A percentile compares a stretch with the other conserved stretches of the same genome.
phyloP scores from a whole-genome alignment of 2,888 invertebrate species.

The Mycogona germanica region DNA sequence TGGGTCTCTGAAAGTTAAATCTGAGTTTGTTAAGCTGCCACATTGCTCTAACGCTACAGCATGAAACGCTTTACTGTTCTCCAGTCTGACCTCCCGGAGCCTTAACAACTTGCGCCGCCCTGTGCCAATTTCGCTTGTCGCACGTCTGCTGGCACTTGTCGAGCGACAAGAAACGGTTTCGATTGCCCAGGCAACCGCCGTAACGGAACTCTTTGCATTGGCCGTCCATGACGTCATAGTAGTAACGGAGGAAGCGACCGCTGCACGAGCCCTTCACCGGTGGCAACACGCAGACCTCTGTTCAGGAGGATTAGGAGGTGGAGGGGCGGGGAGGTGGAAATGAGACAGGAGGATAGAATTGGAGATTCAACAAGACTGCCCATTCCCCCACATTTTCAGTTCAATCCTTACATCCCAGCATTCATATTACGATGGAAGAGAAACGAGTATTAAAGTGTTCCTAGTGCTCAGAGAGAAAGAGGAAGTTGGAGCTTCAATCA shows the following conservation, averaged over 20 bases:
- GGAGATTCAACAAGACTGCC: no score
- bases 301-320: neutral
- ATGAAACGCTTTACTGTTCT: no score
- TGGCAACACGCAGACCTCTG: slow-evolving; percentile 55
- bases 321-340: slow-evolving; percentile 1
- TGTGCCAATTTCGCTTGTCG: slow-evolving; percentile 20
- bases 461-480: no score
- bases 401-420: no score
- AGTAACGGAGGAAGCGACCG: slow-evolving; percentile 63
- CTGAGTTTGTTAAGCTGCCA: no score
- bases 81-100: neutral
- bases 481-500: no score
- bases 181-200: slow-evolving; percentile 89
- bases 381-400: no score
- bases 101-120: neutral
- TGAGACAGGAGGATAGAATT: no score
- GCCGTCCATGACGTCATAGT: slow-evolving; percentile 61
- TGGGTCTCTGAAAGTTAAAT: no score
- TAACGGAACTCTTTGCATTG: slow-evolving; percentile 70
- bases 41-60: no score
- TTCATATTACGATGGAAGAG: no score
- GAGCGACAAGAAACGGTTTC: slow-evolving; percentile 64
- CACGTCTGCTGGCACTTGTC: slow-evolving; percentile 54
- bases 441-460: no score
- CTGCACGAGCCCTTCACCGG: slow-evolving; percentile 63